Evolutionary conservation across 2,797 vertebrate genomes (phyloP).

Genomic region (Euphonia xanthogaster): DNA sequence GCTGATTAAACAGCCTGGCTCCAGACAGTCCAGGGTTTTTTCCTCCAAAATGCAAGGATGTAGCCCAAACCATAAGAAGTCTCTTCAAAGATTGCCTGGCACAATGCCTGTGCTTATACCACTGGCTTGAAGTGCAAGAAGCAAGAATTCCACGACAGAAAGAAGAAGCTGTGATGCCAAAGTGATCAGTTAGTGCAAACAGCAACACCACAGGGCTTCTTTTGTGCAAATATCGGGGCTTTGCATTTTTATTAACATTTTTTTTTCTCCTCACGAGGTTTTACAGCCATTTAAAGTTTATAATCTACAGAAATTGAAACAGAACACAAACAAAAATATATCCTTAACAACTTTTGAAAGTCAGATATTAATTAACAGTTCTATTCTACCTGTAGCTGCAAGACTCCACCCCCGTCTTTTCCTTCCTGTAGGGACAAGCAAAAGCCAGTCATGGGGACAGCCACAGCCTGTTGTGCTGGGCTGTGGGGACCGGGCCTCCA

Average conservation of each 20-base stretch:
- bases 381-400: conserved; percentile 71
- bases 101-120: conserved; percentile 21
- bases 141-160: not conserved
- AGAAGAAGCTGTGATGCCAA: not conserved
- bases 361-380: conserved; percentile 74
- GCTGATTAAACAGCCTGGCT: conserved; percentile 53
- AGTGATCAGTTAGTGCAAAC: conserved; percentile 42
- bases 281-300: conserved; percentile 80
- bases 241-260: conserved; percentile 81
- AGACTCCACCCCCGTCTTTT: conserved; percentile 10
- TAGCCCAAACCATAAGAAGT: conserved; percentile 56
- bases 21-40: conserved; percentile 50
- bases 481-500: not conserved
- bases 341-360: conserved; percentile 77
- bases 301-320: conserved; percentile 82
- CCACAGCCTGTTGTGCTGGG: not conserved
- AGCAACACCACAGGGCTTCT: conserved; percentile 50
- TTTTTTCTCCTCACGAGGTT: conserved; percentile 72
- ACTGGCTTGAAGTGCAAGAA: not conserved
- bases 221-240: conserved; percentile 77
- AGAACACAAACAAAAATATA: conserved; percentile 81
- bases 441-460: not conserved
- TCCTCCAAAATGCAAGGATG: conserved; percentile 19
- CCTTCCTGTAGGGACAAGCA: conserved; percentile 8
- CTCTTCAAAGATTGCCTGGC: conserved; percentile 20